Conservation (phyloP, 2,888 invertebrate genomes). For the Luperina testacea region DNA sequence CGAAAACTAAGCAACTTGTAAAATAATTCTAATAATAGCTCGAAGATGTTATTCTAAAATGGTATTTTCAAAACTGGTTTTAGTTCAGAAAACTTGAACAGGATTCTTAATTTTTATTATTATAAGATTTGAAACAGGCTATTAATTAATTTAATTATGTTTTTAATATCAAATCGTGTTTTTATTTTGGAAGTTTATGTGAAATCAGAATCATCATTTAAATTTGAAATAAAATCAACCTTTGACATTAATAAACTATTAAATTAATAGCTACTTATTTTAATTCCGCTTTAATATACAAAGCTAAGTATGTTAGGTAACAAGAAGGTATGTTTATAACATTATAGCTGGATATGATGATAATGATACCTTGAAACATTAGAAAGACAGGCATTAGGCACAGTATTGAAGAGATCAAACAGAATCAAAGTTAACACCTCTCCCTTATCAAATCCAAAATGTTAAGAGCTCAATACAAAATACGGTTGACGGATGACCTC, state of each 20-base stretch:
- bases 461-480: constrained; percentile 19
- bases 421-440: not conserved
- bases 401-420: not conserved
- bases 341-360: not conserved
- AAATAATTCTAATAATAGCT: constrained; percentile 17
- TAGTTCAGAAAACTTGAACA: constrained; percentile 32
- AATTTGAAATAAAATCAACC: not conserved
- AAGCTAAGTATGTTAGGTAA: not conserved
- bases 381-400: not conserved
- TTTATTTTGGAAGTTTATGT: not conserved
- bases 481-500: constrained; percentile 43
- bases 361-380: not conserved
- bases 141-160: constrained; percentile 22
- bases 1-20: constrained; percentile 1
- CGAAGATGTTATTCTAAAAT: constrained; percentile 18
- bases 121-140: constrained; percentile 1
- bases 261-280: not conserved
- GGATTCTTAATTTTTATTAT: constrained; percentile 17
- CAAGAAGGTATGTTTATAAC: not conserved
- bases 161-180: constrained; percentile 13
- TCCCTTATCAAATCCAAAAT: constrained; percentile 9
- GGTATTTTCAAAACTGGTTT: constrained; percentile 43
- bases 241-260: not conserved
- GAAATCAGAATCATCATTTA: not conserved
- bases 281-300: too few species aligned